Evolutionary conservation across 2,888 invertebrate species (phyloP).

Genomic region (Adineta ricciae): DNA sequence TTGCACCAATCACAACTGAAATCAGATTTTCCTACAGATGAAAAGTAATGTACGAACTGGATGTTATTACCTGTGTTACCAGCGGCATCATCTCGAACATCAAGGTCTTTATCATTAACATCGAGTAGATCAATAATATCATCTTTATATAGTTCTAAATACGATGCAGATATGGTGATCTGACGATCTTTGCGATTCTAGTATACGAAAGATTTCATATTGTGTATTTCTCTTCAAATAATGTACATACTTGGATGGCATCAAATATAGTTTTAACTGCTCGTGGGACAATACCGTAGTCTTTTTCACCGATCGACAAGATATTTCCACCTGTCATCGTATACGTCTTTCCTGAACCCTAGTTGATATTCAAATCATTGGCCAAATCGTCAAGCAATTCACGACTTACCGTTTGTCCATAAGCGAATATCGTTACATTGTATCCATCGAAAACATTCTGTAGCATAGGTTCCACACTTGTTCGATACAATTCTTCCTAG

Average conservation of each 20-base stretch:
- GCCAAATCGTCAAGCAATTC: neutral
- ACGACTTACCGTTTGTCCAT: slow-evolving; percentile 68
- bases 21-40: neutral
- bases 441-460: slow-evolving; percentile 60
- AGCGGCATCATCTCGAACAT: slow-evolving; percentile 48
- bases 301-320: slow-evolving; percentile 43
- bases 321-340: slow-evolving; percentile 65
- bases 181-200: neutral
- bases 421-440: slow-evolving; percentile 85
- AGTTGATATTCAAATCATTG: neutral
- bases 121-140: slow-evolving; percentile 48
- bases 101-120: slow-evolving; percentile 45
- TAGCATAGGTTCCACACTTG: slow-evolving; percentile 46
- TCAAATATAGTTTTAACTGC: slow-evolving; percentile 68
- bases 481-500: slow-evolving; percentile 45
- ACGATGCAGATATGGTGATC: slow-evolving; percentile 44
- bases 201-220: neutral
- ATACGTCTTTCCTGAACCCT: slow-evolving; percentile 81
- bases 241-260: slow-evolving; percentile 38
- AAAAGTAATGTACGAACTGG: neutral
- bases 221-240: neutral
- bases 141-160: slow-evolving; percentile 50
- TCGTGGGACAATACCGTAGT: slow-evolving; percentile 73
- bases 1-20: slow-evolving; percentile 46
- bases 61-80: slow-evolving; percentile 44